Base-by-base conservation (phyloP, 2,888 invertebrate species). In the Synanthedon formicaeformis region DNA sequence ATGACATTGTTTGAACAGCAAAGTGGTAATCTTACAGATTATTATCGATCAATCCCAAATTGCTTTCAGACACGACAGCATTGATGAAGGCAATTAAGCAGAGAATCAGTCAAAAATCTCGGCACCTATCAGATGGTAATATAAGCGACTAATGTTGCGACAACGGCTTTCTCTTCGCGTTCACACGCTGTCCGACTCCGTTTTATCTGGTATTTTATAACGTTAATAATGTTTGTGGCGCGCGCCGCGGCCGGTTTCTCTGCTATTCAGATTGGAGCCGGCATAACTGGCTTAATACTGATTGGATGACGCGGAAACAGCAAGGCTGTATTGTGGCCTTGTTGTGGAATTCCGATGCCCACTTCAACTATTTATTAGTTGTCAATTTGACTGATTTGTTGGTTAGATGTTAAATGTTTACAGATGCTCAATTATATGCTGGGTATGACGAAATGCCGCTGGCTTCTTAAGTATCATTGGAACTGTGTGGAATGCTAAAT, bases 121-220 rank as follows among this genome's bases (percentile, higher is more conserved):
- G 73, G 67, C 68, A 59, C 64, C 66, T 64, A 70, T 75, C 67
- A 66, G 69, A 73, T 75, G 71, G 70, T 77, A 74, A 74, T 73
- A 72, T 73, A 72, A 67, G 71, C 71, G 69, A 71, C 73, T 71
- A 73, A 78, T 75, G 81, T 80, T 80, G 81, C 84, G 76, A 82
- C 82, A 73, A 69, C 77, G 67, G 79, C 86, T 87, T 86, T 86
- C 86, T 79, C 85, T 67, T 61, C 55, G 60, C 77, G 82, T 87
- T 87, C 86, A 81, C 86, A 87, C 86, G 86, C 86, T 85, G 86
- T 86, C 86, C 65, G 72, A 69, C 63, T 73, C 74, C 75, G 77
- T 76, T 83, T 81, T 84, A 85, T 84, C 84, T 80, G 77, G 79
- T 79, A 81, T 71, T 84, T 86, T 85, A 86, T 84, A 76, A 78